Percentiles rank a stretch among this genome's conserved stretches.
Conservation (phyloP, 2,888 invertebrate genomes). For the Choreutis nemorana region DNA sequence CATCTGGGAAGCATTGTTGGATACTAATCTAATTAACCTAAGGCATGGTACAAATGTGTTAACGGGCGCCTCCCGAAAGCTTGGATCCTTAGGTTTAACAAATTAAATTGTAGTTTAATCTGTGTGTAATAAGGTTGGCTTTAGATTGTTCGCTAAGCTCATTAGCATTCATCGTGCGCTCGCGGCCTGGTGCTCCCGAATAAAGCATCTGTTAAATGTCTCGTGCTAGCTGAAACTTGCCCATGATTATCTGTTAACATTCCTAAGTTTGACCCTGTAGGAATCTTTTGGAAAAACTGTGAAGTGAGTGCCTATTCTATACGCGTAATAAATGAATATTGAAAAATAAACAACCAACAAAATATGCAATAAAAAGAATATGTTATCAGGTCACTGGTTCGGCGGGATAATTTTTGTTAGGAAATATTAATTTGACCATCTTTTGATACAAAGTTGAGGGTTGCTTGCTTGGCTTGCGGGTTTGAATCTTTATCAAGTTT, state of each 20-base stretch:
- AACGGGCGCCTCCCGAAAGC: constrained; percentile 49
- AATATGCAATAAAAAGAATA: no score
- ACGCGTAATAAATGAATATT: no score
- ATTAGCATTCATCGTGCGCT: constrained; percentile 63
- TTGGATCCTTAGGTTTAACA: constrained; percentile 12
- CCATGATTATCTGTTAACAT: constrained; percentile 67
- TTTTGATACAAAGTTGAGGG: no score
- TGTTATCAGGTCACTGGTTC: no score
- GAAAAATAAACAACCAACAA: no score
- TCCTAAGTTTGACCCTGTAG: constrained; percentile 63
- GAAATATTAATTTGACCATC: no score
- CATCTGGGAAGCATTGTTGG: constrained; percentile 42
- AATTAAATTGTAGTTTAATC: no score
- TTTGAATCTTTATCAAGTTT: no score
- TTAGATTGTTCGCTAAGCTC: no score
- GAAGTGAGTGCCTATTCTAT: no score
- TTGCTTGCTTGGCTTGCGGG: not conserved
- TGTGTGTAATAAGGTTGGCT: no score
- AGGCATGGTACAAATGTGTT: constrained; percentile 63
- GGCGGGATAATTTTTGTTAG: no score
- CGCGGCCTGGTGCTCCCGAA: constrained; percentile 58
- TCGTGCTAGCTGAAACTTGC: constrained; percentile 62
- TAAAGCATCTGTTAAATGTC: constrained; percentile 67
- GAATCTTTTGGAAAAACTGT: constrained; percentile 49
- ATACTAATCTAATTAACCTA: constrained; percentile 63